Conservation (phyloP, 1,140 invertebrate genomes). For the Drosophila cardini region DNA sequence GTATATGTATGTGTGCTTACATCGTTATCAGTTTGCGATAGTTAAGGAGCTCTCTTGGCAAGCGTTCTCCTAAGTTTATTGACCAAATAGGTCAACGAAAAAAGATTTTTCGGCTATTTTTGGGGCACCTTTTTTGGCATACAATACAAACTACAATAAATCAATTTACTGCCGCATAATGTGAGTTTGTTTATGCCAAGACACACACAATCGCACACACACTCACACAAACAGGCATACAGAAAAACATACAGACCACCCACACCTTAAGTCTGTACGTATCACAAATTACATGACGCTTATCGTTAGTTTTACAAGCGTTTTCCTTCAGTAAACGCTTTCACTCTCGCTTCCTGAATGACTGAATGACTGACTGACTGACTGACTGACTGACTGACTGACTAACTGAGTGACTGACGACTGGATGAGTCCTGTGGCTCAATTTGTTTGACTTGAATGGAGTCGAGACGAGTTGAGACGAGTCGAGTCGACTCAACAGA, state of each 20-base stretch:
- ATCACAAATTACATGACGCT: conserved; percentile 59
- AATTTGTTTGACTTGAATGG: conserved; percentile 31
- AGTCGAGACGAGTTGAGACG: conserved; percentile 11
- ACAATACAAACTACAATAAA: conserved; percentile 49
- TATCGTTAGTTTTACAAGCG: conserved; percentile 62
- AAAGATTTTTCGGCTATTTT: conserved; percentile 26
- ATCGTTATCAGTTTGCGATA: conserved; percentile 11
- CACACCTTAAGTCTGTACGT: conserved; percentile 21
- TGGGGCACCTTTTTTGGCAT: conserved; percentile 36
- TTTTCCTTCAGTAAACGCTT: conserved; percentile 42
- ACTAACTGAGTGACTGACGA: conserved; percentile 32
- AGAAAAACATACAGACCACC: not conserved
- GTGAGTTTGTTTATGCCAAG: conserved; percentile 35
- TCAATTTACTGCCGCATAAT: conserved; percentile 57
- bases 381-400: conserved; percentile 44
- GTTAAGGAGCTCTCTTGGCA: not conserved
- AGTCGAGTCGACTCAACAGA: conserved; percentile 15
- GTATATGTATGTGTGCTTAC: not conserved
- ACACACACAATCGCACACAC: conserved; percentile 1
- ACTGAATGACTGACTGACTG: conserved; percentile 33
- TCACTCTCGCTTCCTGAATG: conserved; percentile 39
- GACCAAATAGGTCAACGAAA: conserved; percentile 40
- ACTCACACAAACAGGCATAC: not conserved
- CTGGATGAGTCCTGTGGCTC: conserved; percentile 24
- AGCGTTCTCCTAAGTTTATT: conserved; percentile 41